A percentile compares a stretch with the other conserved stretches of the same genome.
These are phyloP conservation scores for Tipula helvola DNA, from an alignment of 2,888 invertebrate genomes.

Conservation along the genomic window DNA sequence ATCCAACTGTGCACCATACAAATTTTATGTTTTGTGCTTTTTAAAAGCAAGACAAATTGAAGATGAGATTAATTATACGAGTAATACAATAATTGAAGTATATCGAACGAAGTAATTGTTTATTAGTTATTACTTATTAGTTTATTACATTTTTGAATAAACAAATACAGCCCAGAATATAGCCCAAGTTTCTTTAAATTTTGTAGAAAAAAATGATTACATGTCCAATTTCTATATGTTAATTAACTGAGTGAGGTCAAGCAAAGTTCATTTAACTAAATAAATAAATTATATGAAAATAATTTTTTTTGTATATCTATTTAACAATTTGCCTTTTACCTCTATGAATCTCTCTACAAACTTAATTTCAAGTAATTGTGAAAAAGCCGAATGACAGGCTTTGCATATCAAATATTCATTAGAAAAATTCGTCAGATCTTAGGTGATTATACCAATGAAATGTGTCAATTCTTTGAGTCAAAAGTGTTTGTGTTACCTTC, in stretches of 20 bases:
- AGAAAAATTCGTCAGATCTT: background rate
- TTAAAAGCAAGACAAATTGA: background rate
- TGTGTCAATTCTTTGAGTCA: background rate
- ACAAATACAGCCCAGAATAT: background rate
- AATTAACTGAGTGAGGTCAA: background rate
- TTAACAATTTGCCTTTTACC: background rate
- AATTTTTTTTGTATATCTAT: background rate
- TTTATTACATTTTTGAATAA: background rate
- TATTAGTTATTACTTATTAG: background rate
- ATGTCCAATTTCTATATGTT: background rate
- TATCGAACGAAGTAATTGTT: background rate
- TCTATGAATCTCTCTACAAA: background rate
- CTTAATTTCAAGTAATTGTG: background rate
- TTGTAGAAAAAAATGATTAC: background rate
- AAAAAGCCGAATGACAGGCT: background rate
- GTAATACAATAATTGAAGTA: background rate
- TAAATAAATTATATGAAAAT: background rate
- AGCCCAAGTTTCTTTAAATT: background rate
- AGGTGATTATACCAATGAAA: background rate
- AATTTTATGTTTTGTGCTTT: background rate
- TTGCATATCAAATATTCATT: background rate
- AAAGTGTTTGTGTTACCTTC: background rate
- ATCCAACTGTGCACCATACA: background rate
- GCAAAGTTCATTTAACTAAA: background rate
- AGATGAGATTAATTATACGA: background rate